phyloP scores from a whole-genome alignment of 2,797 vertebrate genomes.

The Carcharodon carcharias region DNA sequence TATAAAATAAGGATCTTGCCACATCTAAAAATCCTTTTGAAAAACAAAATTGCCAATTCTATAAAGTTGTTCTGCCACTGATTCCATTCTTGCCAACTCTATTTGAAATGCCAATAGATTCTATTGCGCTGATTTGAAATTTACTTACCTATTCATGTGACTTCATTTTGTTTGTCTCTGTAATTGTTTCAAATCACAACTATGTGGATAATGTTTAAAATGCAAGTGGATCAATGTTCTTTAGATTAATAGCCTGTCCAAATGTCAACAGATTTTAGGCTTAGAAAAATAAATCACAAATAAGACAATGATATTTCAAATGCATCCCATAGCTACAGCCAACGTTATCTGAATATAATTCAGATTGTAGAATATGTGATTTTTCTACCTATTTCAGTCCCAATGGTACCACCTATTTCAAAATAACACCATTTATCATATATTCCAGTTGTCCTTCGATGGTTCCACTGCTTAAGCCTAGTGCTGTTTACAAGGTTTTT shows the following conservation, averaged over 20 bases:
- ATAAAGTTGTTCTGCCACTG: not conserved
- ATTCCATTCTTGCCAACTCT: not conserved
- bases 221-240: not conserved
- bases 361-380: not conserved
- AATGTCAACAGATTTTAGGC: not conserved
- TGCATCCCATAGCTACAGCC: not conserved
- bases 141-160: not conserved
- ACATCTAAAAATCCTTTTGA: not conserved
- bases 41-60: not conserved
- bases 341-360: not conserved
- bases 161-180: conserved; percentile 13
- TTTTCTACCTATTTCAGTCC: not conserved
- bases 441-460: conserved; percentile 4
- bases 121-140: not conserved
- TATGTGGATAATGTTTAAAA: conserved; percentile 19
- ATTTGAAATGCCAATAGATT: not conserved
- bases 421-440: conserved; percentile 24
- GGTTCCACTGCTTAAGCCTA: not conserved
- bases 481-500: not conserved
- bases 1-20: not conserved
- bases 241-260: not conserved
- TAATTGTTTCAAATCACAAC: conserved; percentile 10
- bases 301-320: conserved; percentile 21
- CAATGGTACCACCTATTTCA: not conserved
- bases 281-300: conserved; percentile 1